Base-by-base conservation (phyloP, 2,888 invertebrate genomes). In the Neoascia interrupta region DNA sequence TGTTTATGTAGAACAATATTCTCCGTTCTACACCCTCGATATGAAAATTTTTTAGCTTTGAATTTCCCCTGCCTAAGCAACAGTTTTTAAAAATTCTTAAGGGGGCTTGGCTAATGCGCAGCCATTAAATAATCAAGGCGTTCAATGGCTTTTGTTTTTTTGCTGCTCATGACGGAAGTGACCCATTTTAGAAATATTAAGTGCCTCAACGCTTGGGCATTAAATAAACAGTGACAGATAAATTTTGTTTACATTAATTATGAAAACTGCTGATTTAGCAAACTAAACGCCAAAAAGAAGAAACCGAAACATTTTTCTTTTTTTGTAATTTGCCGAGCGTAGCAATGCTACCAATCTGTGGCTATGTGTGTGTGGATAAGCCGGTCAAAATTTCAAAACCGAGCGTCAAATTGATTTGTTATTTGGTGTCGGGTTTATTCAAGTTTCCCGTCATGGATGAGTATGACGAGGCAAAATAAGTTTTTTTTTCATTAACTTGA, bases 351-450 rank as follows among this genome's bases (percentile, higher is more conserved):
- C 5, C n/a, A n/a, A n/a, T n/a, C n/a, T n/a, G n/a, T n/a, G n/a
- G n/a, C 5, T 11, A 21, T 53, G 26, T 43, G 26, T 39, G 58
- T 34, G n/a, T 45, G 8, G 10, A n/a, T n/a, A n/a, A n/a, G n/a
- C n/a, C 36, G 41, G 26, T 18, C n/a, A n/a, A 37, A 58, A 58
- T 51, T 69, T 53, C 45, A 15, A 66, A 58, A 56, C 47, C 53
- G 64, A 66, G 49, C 68, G 60, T 76, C 58, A 47, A 49, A 45
- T 63, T 10, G 31, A 54, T 19, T 64, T 56, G 31, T 43, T 51
- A 37, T 76, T 58, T 34, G 60, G 72, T 66, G 47, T 72, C 63
- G 21, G 54, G 60, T 70, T n/a, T 60, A 34, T 51, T 64, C 63
- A 58, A 58, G 45, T 69, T 61, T 41, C 56, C 15, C n/a, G 47